Evolutionary conservation across 2,888 invertebrate genomes (phyloP).

Genomic region (Cephonodes hylas): DNA sequence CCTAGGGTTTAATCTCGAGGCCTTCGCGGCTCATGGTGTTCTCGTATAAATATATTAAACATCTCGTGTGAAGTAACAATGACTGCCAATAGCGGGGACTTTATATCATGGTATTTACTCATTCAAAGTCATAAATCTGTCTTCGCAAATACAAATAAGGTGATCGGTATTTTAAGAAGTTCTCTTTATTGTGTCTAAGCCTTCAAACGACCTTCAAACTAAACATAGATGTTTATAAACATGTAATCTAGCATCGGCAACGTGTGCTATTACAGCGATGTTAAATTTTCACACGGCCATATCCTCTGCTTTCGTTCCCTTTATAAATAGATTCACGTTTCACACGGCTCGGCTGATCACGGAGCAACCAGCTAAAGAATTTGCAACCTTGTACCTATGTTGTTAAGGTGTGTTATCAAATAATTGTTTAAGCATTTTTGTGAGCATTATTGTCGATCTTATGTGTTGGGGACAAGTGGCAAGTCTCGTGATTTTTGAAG

Average conservation of each 20-base stretch:
- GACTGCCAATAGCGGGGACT: no score
- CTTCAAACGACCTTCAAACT: conserved; percentile 9
- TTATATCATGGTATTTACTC: no score
- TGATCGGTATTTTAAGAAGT: not conserved
- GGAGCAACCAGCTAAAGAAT: not conserved
- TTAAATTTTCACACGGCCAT: not conserved
- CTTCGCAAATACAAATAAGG: no score
- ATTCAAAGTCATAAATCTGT: no score
- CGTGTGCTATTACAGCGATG: not conserved
- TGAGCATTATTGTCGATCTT: not conserved
- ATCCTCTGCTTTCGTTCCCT: conserved; percentile 14
- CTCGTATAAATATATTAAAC: no score
- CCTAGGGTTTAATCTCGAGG: no score
- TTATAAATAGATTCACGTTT: conserved; percentile 20
- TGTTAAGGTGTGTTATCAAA: not conserved
- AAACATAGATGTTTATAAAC: conserved; percentile 12
- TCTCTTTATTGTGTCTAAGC: not conserved
- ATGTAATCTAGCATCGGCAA: conserved; percentile 9
- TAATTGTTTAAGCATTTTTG: not conserved
- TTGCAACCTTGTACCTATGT: not conserved
- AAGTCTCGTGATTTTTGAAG: not conserved
- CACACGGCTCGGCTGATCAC: conserved; percentile 14
- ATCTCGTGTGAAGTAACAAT: no score
- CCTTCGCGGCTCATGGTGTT: no score
- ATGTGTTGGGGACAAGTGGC: not conserved